Conservation (phyloP, 2,113 vertebrate genomes). For the Pungitius pungitius region DNA sequence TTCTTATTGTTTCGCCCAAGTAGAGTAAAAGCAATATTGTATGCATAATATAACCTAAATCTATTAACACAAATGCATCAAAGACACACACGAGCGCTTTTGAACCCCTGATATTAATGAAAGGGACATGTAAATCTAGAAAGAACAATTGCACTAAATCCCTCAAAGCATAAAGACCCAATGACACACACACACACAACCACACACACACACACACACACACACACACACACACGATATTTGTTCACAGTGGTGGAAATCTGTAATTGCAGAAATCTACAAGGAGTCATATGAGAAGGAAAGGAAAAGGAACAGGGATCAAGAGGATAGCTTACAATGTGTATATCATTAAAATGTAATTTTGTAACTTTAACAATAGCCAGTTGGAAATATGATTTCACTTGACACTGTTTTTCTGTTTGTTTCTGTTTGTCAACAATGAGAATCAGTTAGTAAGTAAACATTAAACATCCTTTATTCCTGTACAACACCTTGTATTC, state of each 20-base stretch:
- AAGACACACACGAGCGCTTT: conserved; percentile 29
- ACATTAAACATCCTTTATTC: not conserved
- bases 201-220: too few species aligned
- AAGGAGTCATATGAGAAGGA: conserved; percentile 17
- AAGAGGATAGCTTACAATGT: conserved; percentile 11
- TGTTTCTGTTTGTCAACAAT: conserved; percentile 2
- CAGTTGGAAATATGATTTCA: too few species aligned
- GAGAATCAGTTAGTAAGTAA: conserved; percentile 14
- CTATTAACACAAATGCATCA: conserved; percentile 48
- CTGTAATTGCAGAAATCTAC: conserved; percentile 43
- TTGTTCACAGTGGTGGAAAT: conserved; percentile 18
- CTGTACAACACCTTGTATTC: not conserved
- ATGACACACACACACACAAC: not conserved
- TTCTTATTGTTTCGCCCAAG: not conserved
- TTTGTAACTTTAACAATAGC: not conserved
- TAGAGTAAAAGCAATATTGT: conserved; percentile 1
- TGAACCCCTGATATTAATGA: conserved; percentile 40
- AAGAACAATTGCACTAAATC: not conserved
- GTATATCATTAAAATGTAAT: not conserved
- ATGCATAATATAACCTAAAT: conserved; percentile 55
- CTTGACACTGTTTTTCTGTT: too few species aligned
- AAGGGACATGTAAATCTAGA: conserved; percentile 6
- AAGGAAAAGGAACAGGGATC: conserved; percentile 14
- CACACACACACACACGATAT: too few species aligned
- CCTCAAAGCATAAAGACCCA: not conserved